phyloP scores from a whole-genome alignment of 2,113 vertebrate species.

The Rhombomys opimus region DNA sequence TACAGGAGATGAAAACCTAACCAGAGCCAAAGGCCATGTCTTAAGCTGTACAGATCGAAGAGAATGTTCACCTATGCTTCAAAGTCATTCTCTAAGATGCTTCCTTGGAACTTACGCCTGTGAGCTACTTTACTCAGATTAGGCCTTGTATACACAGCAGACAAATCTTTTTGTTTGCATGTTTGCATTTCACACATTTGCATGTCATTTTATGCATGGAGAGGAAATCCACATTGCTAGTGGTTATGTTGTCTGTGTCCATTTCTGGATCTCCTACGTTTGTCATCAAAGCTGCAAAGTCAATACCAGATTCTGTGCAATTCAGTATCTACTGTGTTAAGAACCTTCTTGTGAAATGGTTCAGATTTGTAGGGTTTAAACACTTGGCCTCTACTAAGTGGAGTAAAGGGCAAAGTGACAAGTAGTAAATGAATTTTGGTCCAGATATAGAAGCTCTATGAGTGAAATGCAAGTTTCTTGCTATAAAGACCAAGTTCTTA shows the following conservation, averaged over 20 bases:
- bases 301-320: not conserved
- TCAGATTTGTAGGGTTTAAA: not conserved
- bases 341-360: not conserved
- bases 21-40: not conserved
- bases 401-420: not conserved
- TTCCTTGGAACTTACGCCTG: accelerated
- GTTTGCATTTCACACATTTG: not conserved
- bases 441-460: not conserved
- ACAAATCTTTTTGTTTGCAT: not conserved
- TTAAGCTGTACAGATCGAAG: not conserved
- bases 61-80: not conserved
- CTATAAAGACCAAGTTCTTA: not conserved
- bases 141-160: not conserved
- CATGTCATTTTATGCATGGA: not conserved
- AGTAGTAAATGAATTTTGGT: not conserved
- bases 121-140: not conserved
- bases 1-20: not conserved
- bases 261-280: not conserved
- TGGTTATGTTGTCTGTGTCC: not conserved
- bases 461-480: not conserved
- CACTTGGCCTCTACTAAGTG: not conserved
- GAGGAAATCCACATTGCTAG: not conserved
- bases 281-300: not conserved
- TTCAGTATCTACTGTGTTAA: not conserved
- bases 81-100: not conserved